Evolutionary conservation across 2,113 vertebrate species (phyloP).

Genomic region (Scomber japonicus): DNA sequence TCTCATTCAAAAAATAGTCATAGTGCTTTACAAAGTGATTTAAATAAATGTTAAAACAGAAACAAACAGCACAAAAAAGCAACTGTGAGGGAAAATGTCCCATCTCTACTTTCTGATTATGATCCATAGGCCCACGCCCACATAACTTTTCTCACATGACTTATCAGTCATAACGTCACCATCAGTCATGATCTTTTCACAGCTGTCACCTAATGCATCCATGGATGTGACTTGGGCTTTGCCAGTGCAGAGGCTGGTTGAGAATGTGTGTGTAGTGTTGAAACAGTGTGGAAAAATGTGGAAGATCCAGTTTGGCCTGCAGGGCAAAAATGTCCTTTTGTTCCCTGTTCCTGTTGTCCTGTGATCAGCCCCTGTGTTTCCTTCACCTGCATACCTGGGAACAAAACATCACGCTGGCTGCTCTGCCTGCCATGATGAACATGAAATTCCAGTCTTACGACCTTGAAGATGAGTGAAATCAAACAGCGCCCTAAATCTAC

Average conservation of each 20-base stretch:
- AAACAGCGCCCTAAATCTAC: background rate
- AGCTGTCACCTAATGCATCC: background rate
- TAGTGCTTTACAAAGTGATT: background rate
- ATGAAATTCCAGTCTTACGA: constrained; percentile 60
- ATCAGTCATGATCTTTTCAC: constrained; percentile 4
- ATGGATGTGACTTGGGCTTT: constrained; percentile 2
- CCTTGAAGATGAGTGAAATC: constrained; percentile 16
- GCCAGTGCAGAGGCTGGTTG: background rate
- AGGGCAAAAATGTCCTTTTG: constrained; percentile 50
- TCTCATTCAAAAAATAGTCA: background rate
- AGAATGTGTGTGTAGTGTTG: background rate
- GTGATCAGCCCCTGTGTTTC: constrained; percentile 37
- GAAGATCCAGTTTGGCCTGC: constrained; percentile 66
- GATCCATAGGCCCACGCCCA: no score
- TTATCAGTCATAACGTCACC: background rate
- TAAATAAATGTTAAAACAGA: no score
- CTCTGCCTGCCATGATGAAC: constrained; percentile 57
- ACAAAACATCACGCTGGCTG: constrained; percentile 41
- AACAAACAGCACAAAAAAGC: no score
- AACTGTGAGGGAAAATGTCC: background rate
- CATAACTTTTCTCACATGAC: constrained; percentile 8
- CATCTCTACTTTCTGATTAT: no score
- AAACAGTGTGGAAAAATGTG: constrained; percentile 63
- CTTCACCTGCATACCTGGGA: constrained; percentile 67
- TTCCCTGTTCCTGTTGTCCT: constrained; percentile 53